These are phyloP conservation scores for Eupithecia pulchellata DNA, from an alignment of 2,888 invertebrate genomes.

Conservation along the genomic window DNA sequence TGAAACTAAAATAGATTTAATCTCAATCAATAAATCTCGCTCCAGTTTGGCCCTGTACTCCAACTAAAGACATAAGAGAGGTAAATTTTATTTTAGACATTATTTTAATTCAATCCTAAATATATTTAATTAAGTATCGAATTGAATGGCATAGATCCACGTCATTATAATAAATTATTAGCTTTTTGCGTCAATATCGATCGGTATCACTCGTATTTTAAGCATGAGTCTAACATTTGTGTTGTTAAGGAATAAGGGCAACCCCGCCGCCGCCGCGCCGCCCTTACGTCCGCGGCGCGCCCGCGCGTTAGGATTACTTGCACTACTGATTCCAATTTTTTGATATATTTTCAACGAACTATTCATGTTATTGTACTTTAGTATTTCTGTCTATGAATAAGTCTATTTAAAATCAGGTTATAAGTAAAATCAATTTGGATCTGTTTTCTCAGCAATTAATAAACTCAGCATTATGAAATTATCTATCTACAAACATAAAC, in stretches of 20 bases:
- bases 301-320: slow-evolving; percentile 61
- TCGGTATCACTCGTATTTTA: slow-evolving; percentile 57
- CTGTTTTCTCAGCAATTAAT: slow-evolving; percentile 75
- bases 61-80: slow-evolving; percentile 66
- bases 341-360: slow-evolving; percentile 83
- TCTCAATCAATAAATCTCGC: background rate
- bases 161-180: slow-evolving; percentile 70
- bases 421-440: slow-evolving; percentile 82
- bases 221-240: slow-evolving; percentile 64
- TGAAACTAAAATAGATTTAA: background rate
- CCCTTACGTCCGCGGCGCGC: slow-evolving; percentile 33
- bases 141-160: slow-evolving; percentile 63
- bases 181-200: slow-evolving; percentile 71
- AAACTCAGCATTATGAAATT: slow-evolving; percentile 79
- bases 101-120: slow-evolving; percentile 72
- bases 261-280: slow-evolving; percentile 50
- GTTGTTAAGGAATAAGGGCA: slow-evolving; percentile 79
- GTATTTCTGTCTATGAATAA: slow-evolving; percentile 77
- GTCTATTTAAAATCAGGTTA: slow-evolving; percentile 83
- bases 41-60: slow-evolving; percentile 62
- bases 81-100: slow-evolving; percentile 73
- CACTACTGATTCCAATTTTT: slow-evolving; percentile 77
- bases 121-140: slow-evolving; percentile 77
- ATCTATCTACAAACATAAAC: slow-evolving; percentile 64
- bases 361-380: slow-evolving; percentile 79